Conservation (phyloP, 1,140 invertebrate species). For the Zaprionus nigranus region DNA sequence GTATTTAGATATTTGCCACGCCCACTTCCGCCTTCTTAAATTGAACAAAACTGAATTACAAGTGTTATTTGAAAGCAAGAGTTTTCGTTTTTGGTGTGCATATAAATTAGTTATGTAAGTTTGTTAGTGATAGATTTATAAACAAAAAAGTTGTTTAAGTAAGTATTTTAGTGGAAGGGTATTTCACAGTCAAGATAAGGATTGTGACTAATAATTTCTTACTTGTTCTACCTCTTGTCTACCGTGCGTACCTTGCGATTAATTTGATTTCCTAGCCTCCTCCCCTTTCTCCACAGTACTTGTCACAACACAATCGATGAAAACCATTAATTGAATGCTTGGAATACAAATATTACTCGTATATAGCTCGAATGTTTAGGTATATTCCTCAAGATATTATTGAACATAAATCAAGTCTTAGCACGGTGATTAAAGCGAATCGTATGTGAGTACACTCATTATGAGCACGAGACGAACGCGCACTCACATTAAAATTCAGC, state of each 20-base stretch:
- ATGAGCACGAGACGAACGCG: constrained; percentile 29
- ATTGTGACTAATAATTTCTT: too few species aligned
- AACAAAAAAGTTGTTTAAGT: too few species aligned
- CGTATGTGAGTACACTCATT: constrained; percentile 49
- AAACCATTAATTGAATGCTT: background rate
- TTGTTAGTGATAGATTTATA: too few species aligned
- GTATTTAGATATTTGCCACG: background rate
- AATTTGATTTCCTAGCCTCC: background rate
- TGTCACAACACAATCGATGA: background rate
- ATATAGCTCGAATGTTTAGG: too few species aligned
- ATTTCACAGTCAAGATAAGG: too few species aligned
- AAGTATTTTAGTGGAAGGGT: too few species aligned
- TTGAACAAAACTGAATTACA: too few species aligned
- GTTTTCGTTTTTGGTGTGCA: too few species aligned
- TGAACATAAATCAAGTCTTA: constrained; percentile 40
- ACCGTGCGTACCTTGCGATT: background rate
- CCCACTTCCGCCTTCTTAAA: too few species aligned
- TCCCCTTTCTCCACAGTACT: background rate
- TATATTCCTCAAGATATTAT: background rate
- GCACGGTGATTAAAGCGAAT: constrained; percentile 14
- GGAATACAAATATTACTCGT: too few species aligned
- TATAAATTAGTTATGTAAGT: too few species aligned
- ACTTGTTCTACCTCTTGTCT: too few species aligned
- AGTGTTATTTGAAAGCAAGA: background rate
- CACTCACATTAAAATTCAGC: constrained; percentile 43